Percentiles rank a stretch among this genome's conserved stretches.
Evolutionary conservation across 2,888 invertebrate genomes (phyloP).

Genomic region (Drosophila mimica): DNA sequence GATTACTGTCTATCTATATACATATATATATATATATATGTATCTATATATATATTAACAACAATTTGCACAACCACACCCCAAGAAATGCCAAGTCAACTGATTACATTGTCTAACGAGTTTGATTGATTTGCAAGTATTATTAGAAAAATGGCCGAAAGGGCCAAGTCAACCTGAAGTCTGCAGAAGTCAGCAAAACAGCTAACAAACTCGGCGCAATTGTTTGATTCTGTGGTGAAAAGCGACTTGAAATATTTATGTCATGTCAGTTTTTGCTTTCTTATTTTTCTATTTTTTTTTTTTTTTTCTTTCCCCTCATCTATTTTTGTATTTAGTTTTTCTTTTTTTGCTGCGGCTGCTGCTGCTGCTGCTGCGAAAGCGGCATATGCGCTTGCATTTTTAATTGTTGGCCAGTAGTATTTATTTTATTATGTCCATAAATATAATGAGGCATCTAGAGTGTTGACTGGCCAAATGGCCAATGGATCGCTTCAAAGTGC

Average conservation of each 20-base stretch:
- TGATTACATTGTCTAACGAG: slow-evolving; percentile 68
- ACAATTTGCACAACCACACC: slow-evolving; percentile 54
- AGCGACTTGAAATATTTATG: slow-evolving; percentile 77
- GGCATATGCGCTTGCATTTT: slow-evolving; percentile 74
- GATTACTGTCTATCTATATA: slow-evolving; percentile 6
- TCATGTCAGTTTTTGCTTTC: slow-evolving; percentile 70
- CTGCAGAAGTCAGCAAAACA: background rate
- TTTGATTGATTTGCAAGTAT: slow-evolving; percentile 64
- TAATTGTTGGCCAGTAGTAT: slow-evolving; percentile 79
- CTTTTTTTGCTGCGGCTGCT: slow-evolving; percentile 12
- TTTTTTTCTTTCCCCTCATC: slow-evolving; percentile 17
- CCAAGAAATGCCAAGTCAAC: slow-evolving; percentile 37
- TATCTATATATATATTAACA: slow-evolving; percentile 13
- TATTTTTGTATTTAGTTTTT: slow-evolving; percentile 22
- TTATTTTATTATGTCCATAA: slow-evolving; percentile 82
- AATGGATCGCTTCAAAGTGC: slow-evolving; percentile 30
- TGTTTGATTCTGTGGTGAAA: slow-evolving; percentile 31
- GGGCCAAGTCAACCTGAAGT: slow-evolving; percentile 5
- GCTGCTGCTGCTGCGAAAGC: slow-evolving; percentile 57
- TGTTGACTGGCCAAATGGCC: slow-evolving; percentile 45
- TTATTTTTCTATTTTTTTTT: slow-evolving; percentile 30
- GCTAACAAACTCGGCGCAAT: slow-evolving; percentile 4
- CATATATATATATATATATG: background rate
- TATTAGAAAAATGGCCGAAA: slow-evolving; percentile 38
- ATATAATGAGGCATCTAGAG: slow-evolving; percentile 76